A percentile compares a stretch with the other conserved stretches of the same genome.
These are phyloP conservation scores for Poecile montanus DNA, from an alignment of 2,797 vertebrate genomes.

Conservation along the genomic window DNA sequence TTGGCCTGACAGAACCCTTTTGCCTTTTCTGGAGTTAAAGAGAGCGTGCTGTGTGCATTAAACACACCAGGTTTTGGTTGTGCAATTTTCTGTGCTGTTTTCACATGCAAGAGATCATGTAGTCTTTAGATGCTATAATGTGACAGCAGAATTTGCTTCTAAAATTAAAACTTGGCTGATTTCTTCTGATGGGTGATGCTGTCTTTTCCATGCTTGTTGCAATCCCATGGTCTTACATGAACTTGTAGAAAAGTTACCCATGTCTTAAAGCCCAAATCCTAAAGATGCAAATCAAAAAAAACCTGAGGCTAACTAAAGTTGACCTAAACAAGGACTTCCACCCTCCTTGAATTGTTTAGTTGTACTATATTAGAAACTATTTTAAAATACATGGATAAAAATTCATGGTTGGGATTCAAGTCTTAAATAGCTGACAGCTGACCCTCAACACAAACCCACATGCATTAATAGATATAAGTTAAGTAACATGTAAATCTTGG, in stretches of 20 bases:
- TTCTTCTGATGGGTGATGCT: constrained; percentile 7
- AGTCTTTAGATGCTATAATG: constrained; percentile 27
- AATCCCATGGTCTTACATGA: background rate
- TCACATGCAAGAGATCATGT: constrained; percentile 6
- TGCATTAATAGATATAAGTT: background rate
- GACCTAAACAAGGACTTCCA: background rate
- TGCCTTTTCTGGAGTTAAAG: background rate
- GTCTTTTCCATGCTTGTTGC: background rate
- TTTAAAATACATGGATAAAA: background rate
- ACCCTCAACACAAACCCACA: background rate
- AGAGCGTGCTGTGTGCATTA: background rate
- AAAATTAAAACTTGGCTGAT: constrained; percentile 57
- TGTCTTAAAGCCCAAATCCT: background rate
- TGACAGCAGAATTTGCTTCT: constrained; percentile 59
- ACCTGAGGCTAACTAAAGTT: background rate
- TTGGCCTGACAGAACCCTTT: background rate
- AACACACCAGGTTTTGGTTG: background rate
- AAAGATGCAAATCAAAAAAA: background rate
- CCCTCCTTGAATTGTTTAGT: background rate
- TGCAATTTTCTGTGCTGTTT: constrained; percentile 22
- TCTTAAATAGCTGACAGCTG: background rate
- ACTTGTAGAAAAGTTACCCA: background rate
- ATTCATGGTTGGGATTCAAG: background rate
- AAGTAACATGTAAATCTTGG: background rate
- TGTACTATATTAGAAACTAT: background rate